Base-by-base conservation (phyloP, 2,113 vertebrate genomes). In the Ciconia boyciana region DNA sequence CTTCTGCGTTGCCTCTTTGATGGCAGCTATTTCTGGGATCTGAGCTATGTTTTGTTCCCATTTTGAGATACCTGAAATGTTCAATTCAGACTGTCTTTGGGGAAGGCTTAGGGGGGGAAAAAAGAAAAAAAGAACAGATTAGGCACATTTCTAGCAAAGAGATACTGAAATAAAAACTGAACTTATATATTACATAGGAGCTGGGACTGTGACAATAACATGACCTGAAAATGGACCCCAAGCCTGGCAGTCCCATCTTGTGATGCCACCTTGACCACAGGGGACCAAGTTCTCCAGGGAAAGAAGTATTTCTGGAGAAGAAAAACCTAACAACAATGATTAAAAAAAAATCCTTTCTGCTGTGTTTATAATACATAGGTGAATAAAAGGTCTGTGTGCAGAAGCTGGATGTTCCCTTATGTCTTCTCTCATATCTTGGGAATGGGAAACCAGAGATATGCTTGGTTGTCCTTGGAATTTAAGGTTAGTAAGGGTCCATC, bases 21-120 rank as follows among this genome's bases (percentile, higher is more conserved):
- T n/a, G 22, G 55, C 29, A 87, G 83, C 72, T 96, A 71, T 94
- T 82, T 92, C 64, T 3, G 76, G 83, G 83, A 84, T 91, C 91
- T 91, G 68, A 89, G 77, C 39, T 13, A 4, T 61, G 76, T 77
- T 94, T 93, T 96, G 29, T 75, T 93, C 81, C 48, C 16, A 4
- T 95, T 92, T 80, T 51, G 60, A 83, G 86, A 49, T 10, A 81
- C 36, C 55, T 84, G 94, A 74, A 77, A 41, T 46, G 39, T 86
- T 92, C 71, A 34, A 13, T 29, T 69, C 65, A 44, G 60, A 18
- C 24, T 20, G 16, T 71, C 80, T 64, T 64, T 28, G 51, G 70
- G 70, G 54, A 71, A 65, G 12, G 55, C 62, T 80, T 18, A 29
- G 11, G 36, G 11, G 0, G 0, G 4, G 3, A 7, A 29, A n/a